Evolutionary conservation across 2,888 invertebrate species (phyloP).

Genomic region (Orthosia cruda): DNA sequence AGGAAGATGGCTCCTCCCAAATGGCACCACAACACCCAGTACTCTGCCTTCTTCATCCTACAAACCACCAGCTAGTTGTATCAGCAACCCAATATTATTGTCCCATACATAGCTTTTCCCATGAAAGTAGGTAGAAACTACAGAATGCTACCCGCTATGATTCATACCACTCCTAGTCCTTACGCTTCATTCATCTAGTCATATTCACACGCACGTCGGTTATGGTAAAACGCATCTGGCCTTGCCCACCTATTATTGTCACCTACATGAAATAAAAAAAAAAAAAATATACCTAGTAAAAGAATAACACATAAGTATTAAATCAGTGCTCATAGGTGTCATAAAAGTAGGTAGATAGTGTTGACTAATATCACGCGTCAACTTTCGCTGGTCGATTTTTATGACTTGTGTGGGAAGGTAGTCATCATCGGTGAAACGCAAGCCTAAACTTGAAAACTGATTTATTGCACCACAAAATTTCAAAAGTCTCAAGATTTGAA

Average conservation of each 20-base stretch:
- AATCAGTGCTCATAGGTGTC: slow-evolving; percentile 7
- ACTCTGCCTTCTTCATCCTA: not conserved
- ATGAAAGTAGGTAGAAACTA: no score
- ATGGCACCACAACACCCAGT: not conserved
- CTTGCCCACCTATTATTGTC: no score
- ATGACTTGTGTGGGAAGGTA: slow-evolving; percentile 34
- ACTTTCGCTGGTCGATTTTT: slow-evolving; percentile 47
- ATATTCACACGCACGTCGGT: no score
- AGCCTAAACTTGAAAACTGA: not conserved
- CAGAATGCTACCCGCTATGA: no score
- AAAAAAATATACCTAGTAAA: no score
- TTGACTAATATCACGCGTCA: slow-evolving; percentile 16
- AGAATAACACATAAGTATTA: not conserved
- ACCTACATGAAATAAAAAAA: no score
- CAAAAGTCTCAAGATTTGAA: not conserved
- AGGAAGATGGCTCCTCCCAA: not conserved
- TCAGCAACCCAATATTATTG: no score
- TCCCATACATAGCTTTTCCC: no score
- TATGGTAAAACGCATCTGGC: no score
- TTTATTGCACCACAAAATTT: not conserved
- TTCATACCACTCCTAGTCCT: no score
- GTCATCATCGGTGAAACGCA: slow-evolving; percentile 15
- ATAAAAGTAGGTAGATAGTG: slow-evolving; percentile 20
- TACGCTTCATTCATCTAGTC: no score
- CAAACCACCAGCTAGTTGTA: no score